phyloP scores from a whole-genome alignment of 2,797 vertebrate genomes.

The Mus caroli region DNA sequence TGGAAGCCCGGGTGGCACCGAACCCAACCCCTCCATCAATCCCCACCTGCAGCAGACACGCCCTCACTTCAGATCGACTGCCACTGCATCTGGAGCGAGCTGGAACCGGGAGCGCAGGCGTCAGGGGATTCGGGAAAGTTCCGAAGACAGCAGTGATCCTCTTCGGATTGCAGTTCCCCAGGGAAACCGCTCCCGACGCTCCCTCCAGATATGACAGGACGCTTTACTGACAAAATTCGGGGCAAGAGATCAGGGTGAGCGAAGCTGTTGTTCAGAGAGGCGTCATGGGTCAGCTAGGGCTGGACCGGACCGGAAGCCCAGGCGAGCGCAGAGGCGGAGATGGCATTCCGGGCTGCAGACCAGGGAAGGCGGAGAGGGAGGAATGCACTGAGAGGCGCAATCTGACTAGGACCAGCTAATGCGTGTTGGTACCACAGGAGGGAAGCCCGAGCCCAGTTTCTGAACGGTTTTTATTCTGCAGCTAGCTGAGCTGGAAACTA shows the following conservation, averaged over 20 bases:
- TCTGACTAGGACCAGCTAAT: neutral
- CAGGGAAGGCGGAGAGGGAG: constrained; percentile 7
- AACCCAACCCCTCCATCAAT: neutral
- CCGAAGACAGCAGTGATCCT: neutral
- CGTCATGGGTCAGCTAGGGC: neutral
- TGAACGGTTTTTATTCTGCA: constrained; percentile 19
- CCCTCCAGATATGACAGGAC: neutral
- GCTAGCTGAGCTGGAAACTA: neutral
- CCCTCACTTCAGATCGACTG: neutral
- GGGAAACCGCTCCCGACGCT: neutral
- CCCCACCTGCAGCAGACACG: constrained; percentile 1
- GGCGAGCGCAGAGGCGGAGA: constrained; percentile 26
- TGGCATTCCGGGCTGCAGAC: constrained; percentile 61
- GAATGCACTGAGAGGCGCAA: neutral
- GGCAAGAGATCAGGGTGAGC: neutral
- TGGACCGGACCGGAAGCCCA: constrained; percentile 39
- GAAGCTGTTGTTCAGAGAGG: neutral
- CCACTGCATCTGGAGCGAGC: neutral
- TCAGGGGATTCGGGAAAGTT: constrained; percentile 68
- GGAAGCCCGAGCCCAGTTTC: neutral
- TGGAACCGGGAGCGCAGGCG: neutral
- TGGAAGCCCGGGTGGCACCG: neutral
- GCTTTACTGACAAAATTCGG: neutral
- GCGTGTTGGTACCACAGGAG: neutral
- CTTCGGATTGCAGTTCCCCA: neutral